These are phyloP conservation scores for Drosophila cardini DNA, from an alignment of 1,140 invertebrate genomes.

Conservation along the genomic window DNA sequence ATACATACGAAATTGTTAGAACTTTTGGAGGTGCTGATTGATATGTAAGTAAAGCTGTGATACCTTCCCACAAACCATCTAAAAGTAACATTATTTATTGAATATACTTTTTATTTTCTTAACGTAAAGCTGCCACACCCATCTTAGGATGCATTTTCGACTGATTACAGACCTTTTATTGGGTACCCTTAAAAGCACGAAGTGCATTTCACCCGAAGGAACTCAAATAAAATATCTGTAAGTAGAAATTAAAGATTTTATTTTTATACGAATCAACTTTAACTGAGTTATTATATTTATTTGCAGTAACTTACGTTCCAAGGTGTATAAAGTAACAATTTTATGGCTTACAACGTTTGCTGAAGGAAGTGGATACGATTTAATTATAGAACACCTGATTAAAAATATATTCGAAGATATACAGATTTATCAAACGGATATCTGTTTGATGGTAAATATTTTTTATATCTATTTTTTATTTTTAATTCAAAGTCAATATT, in stretches of 20 bases:
- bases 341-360: conserved; percentile 47
- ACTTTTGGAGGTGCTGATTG: conserved; percentile 49
- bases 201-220: neutral
- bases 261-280: too few species aligned
- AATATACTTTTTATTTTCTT: neutral
- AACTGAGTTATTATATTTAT: neutral
- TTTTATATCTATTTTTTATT: neutral
- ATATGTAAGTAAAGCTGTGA: conserved; percentile 45
- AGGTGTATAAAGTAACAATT: conserved; percentile 34
- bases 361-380: conserved; percentile 56
- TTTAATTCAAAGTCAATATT: neutral
- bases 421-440: neutral
- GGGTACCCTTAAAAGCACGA: conserved; percentile 32
- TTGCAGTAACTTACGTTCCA: conserved; percentile 44
- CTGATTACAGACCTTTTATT: conserved; percentile 35
- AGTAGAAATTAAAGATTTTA: neutral
- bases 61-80: too few species aligned
- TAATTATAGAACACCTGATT: conserved; percentile 42
- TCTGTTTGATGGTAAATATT: conserved; percentile 23
- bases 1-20: conserved; percentile 51
- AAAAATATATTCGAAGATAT: conserved; percentile 47
- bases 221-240: conserved; percentile 19
- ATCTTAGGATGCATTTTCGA: conserved; percentile 43
- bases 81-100: neutral
- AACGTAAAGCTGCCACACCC: conserved; percentile 36